A percentile compares a stretch with the other conserved stretches of the same genome.
Evolutionary conservation across 1,140 invertebrate species (phyloP).

Genomic region (Elymnias hypermnestra): DNA sequence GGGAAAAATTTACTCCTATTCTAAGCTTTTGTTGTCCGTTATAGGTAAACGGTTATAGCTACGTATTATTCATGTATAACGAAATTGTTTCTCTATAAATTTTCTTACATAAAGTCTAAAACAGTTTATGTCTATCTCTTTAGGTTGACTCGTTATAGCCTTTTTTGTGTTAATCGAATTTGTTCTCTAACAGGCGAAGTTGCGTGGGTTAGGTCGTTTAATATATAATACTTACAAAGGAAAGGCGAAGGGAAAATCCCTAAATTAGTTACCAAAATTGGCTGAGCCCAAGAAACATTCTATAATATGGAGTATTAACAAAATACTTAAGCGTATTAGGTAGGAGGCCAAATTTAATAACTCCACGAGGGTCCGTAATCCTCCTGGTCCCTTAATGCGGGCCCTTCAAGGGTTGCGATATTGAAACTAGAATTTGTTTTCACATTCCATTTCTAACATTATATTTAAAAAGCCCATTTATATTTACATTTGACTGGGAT

Average conservation of each 20-base stretch:
- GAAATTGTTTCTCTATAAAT: too few relatives aligned
- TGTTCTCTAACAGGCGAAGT: too few relatives aligned
- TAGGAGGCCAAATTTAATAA: constrained; percentile 27
- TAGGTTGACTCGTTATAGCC: too few relatives aligned
- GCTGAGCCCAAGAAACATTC: constrained; percentile 14
- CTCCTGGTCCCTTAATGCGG: constrained; percentile 17
- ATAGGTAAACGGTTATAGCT: too few relatives aligned
- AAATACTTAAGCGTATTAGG: constrained; percentile 26
- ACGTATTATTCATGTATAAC: too few relatives aligned
- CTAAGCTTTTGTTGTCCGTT: too few relatives aligned
- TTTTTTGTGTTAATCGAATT: too few relatives aligned
- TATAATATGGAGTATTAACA: constrained; percentile 23
- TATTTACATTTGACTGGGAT: background rate
- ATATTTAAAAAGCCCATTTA: background rate
- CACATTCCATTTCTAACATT: constrained; percentile 9
- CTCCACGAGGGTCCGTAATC: constrained; percentile 22
- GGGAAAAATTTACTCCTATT: too few relatives aligned
- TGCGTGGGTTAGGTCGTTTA: too few relatives aligned
- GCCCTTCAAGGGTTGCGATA: constrained; percentile 23
- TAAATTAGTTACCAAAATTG: constrained; percentile 15
- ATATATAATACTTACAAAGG: background rate
- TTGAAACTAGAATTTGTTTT: constrained; percentile 30
- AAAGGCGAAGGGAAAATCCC: constrained; percentile 5
- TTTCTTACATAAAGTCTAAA: too few relatives aligned
- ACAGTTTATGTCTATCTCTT: too few relatives aligned